Percentiles rank a stretch among this genome's conserved stretches.
Evolutionary conservation across 2,113 vertebrate genomes (phyloP).

Genomic region (Dasyprocta punctata): DNA sequence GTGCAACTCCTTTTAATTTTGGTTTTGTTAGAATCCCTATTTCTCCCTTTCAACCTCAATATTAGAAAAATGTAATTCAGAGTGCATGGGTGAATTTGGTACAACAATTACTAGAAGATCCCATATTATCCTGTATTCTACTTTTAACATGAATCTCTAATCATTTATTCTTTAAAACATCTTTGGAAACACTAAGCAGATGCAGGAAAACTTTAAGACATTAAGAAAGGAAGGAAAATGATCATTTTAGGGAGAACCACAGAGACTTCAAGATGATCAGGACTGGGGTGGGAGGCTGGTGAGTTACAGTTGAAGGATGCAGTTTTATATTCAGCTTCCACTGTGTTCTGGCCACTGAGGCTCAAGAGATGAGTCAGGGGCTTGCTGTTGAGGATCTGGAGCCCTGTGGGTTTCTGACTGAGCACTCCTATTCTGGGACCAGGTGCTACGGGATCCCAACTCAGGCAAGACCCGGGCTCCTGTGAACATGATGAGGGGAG

Average conservation of each 20-base stretch:
- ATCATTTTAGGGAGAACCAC: neutral
- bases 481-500: neutral
- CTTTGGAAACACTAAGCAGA: constrained; percentile 16
- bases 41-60: neutral
- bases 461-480: too few relatives aligned
- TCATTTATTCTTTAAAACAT: constrained; percentile 5
- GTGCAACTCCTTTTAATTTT: neutral
- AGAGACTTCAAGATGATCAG: neutral
- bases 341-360: neutral
- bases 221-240: neutral
- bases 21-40: neutral
- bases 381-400: neutral
- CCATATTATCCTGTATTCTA: neutral
- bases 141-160: constrained; percentile 19
- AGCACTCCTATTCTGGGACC: neutral
- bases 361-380: too few relatives aligned
- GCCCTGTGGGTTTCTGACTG: fast-evolving
- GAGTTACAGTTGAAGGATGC: neutral
- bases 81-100: neutral
- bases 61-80: neutral
- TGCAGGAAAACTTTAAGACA: neutral
- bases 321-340: neutral
- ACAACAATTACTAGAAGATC: neutral
- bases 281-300: neutral
- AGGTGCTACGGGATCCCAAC: fast-evolving